Evolutionary conservation across 2,113 vertebrate species (phyloP), one percentile per base, ranked within the genome.

Genomic region (Noctilio leporinus): DNA sequence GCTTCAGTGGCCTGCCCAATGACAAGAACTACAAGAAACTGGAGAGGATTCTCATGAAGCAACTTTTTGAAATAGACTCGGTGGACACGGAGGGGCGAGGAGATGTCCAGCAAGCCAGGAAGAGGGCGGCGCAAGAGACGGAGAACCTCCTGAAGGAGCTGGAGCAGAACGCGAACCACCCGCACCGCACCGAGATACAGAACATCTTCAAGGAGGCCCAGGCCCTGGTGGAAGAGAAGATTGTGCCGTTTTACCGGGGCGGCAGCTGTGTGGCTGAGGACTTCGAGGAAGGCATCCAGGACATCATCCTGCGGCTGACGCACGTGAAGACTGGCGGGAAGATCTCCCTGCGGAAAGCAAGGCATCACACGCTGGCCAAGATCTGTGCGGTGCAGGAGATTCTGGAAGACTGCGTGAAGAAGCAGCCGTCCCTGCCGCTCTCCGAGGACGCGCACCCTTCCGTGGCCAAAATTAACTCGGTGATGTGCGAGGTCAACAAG

Each of bases 281-380:
- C 89, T 99, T 99, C 93, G 99, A 99, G 96, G 99, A 99, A 40
- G 98, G 98, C 19, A 98, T 99, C 96, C 99, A 99, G 98, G 98
- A 99, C 92, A 97, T 99, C 35, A 97, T 99, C 6, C 97, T 99
- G 98, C 98, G 98, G 97, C 99, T 99, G 62, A 99, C 99, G 1
- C 99, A 99, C 76, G 98, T 99, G 47, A 99, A 99, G 98, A 99
- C 99, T 0, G 99, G 99, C 38, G 99, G 99, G 4, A 98, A 99
- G 86, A 97, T 99, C 91, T 99, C 99, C 0, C 96, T 99, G 3
- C 98, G 99, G 35, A 99, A 99, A 93, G 99, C 99, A 0, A 98
- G 99, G 7, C 99, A 99, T 81, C 99, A 98, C 89, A 99, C 99
- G 0, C 98, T 99, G 80, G 99, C 99, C 0, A 99, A 99, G 40